Evolutionary conservation across 2,888 invertebrate species (phyloP), one percentile per base, ranked within the genome.

Genomic region (Digitonthophagus gazella): DNA sequence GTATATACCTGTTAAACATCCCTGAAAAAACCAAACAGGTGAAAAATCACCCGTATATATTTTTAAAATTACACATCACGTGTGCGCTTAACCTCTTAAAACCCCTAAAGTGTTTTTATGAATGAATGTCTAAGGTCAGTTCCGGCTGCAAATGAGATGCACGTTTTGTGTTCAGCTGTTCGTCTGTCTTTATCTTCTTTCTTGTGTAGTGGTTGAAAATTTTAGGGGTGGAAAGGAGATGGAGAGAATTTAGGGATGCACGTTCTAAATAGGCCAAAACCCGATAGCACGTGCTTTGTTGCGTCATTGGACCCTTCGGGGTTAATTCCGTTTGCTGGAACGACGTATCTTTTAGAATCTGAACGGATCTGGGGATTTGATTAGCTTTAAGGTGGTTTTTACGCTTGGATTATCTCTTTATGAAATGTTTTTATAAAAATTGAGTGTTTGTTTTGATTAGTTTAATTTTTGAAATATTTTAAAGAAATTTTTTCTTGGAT

Each of bases 261-360:
- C 64, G 67, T 44, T 58, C 44, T 69, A 64, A 71, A 67, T 71
- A 73, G 71, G 71, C 70, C 72, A 66, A 69, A 72, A 70, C 70
- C 70, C 72, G 71, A 67, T 71, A 74, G 74, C 74, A 74, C 74
- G 74, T 74, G 74, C 74, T 74, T 72, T 68, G 69, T 73, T 72
- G 69, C 71, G 70, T 72, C 69, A 72, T 55, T 44, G 28, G 11
- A 44, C 28, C 28, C 69, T 67, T 68, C 71, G 64, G 67, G 67
- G 67, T 69, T 72, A 72, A 72, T 72, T 69, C 65, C 20, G 22
- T 61, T 67, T 64, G 63, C 55, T 63, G 54, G 71, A 44, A 44
- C 28, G 28, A 8, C 28, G n/a, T 44, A 44, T 44, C 28, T 44
- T 44, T n/a, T 44, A 44, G 8, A 44, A 44, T 44, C 28, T 44